phyloP scores from a whole-genome alignment of 1,140 invertebrate species.

The Formica exsecta region DNA sequence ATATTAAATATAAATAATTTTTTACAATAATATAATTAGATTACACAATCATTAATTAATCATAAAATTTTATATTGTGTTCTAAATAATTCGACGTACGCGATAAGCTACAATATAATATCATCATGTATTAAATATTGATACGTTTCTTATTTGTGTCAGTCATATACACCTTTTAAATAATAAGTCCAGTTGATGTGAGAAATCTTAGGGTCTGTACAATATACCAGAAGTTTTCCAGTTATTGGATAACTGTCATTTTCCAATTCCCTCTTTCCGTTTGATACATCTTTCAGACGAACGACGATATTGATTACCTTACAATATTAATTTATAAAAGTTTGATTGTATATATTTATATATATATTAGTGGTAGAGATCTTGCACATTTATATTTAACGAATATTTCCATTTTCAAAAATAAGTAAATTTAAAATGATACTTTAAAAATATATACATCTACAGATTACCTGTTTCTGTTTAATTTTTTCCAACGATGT shows the following conservation, averaged over 20 bases:
- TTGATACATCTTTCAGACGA: not conserved
- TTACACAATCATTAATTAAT: too few relatives aligned
- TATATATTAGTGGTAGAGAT: not conserved
- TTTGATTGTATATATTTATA: not conserved
- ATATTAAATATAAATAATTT: not conserved
- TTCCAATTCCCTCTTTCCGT: not conserved
- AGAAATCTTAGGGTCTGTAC: conserved; percentile 63
- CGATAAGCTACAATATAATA: not conserved
- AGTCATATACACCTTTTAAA: conserved; percentile 63
- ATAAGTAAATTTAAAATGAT: not conserved
- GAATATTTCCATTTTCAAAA: not conserved
- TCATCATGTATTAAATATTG: not conserved
- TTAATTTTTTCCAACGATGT: conserved; percentile 42
- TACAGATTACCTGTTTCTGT: conserved; percentile 67
- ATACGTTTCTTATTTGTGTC: not conserved
- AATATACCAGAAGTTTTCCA: conserved; percentile 72
- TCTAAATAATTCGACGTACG: not conserved
- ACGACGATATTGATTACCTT: conserved; percentile 63
- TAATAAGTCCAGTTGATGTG: conserved; percentile 77
- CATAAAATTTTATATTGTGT: not conserved
- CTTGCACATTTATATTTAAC: too few relatives aligned
- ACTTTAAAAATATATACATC: not conserved
- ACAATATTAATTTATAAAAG: conserved; percentile 11
- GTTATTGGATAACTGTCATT: conserved; percentile 60
- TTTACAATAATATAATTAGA: not conserved